Base-by-base conservation (phyloP, 2,797 vertebrate species). In the Alcedo atthis region DNA sequence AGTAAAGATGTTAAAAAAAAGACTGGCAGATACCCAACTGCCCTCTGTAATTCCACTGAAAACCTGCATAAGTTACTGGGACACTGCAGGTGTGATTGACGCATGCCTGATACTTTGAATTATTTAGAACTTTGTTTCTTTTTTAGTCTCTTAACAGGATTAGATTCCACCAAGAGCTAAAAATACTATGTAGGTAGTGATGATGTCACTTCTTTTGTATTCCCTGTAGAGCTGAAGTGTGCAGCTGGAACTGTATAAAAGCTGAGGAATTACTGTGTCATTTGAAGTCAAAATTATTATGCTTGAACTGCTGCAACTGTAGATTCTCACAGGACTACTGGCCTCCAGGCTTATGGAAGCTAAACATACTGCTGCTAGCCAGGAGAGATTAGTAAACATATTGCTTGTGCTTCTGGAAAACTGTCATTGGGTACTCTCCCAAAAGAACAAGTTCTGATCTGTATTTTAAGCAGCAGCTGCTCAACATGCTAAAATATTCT, bases 401-500 rank as follows among this genome's bases (percentile, higher is more conserved):
- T 91, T 96, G 92, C 75, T 90, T 75, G 43, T 75, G 63, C 79
- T 91, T 95, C 85, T 96, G 59, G 75, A 93, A 94, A 94, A 46
- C 21, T 2, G 4, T 70, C 63, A 30, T 69, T 69, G 59, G 43
- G 11, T 92, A 81, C 42, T 85, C 33, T 95, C 89, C 83, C 92
- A 90, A 58, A 95, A 94, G 87, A 92, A 87, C 37, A 28, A 70
- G 55, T 79, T 94, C 92, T 88, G 68, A 79, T 92, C 54, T 84
- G 81, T 96, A 81, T 95, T 93, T 92, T 84, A 94, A 89, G 62
- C 28, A 93, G 89, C 92, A 94, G 85, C 85, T 96, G 92, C 83
- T 96, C 74, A 89, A 51, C n/a, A 69, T 73, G 68, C 75, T 82
- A 70, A 93, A 92, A 86, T 81, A 90, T 20, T 51, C 61, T 42